Base-by-base conservation (phyloP, 2,888 invertebrate species). In the Clunio marinus region DNA sequence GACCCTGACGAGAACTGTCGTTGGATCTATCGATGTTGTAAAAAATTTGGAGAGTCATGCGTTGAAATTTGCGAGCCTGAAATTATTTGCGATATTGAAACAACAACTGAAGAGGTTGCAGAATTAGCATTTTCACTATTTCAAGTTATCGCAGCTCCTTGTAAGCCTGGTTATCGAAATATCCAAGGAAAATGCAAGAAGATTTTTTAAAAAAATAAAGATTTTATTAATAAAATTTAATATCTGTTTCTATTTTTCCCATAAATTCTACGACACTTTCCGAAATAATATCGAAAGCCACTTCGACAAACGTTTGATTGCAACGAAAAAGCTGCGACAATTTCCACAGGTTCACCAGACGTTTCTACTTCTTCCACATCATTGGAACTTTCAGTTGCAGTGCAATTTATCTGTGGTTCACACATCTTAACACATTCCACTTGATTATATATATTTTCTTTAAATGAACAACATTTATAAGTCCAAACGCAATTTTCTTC, bases 21-120 rank as follows among this genome's bases (percentile, higher is more conserved):
- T 20, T 51, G 51, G 51, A 22, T 17, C 22, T 51, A 51, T 13
- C 51, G 51, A 22, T 51, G 51, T 22, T 51, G 51, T 22, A n/a
- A 51, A 22, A 4, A 22, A 3, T 1, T 17, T 62, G 62, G 37
- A 15, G 41, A 24, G n/a, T 8, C 20, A 4, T 62, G 62, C 15
- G 62, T 41, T 1, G 20, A 37, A 22, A 15, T 62, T 28, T 62
- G 62, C 10, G 37, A 62, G 13, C 62, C 62, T 4, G 62, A 62
- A 41, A 41, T 62, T 62, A 10, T 37, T 10, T 62, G 62, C 24
- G 7, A 25, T 7, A 20, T 8, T 17, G 20, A 27, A 17, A 1
- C 24, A 35, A 1, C 20, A n/a, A 22, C 37, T 1, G 35, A 59
- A 7, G 10, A 2, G 17, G 2, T 4, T 32, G 10, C 41, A n/a